Evolutionary conservation across 2,797 vertebrate species (phyloP).

Genomic region (Coluber constrictor): DNA sequence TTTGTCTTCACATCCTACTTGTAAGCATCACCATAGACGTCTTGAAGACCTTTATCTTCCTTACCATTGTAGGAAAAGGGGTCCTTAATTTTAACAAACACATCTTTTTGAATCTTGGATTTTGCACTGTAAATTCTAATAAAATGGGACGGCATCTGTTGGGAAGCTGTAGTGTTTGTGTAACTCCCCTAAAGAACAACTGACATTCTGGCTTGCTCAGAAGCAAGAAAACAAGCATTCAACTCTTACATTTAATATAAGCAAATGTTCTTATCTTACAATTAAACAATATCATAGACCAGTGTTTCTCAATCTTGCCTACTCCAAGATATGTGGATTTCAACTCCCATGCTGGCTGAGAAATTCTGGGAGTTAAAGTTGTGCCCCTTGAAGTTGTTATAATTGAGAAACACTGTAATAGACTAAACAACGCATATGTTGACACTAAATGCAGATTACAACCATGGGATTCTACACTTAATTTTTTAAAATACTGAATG

Average conservation of each 20-base stretch:
- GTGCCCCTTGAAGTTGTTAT: not conserved
- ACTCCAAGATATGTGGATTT: not conserved
- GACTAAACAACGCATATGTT: not conserved
- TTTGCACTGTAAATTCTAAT: not conserved
- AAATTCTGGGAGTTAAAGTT: not conserved
- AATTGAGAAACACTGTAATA: not conserved
- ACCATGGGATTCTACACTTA: not conserved
- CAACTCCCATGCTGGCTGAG: not conserved
- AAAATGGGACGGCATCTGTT: not conserved
- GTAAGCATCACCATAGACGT: not conserved
- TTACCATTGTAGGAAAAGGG: not conserved
- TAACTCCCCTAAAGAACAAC: not conserved
- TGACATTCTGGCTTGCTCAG: not conserved
- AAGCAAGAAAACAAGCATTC: not conserved
- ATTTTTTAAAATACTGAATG: not conserved
- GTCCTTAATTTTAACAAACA: not conserved
- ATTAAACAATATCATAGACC: not conserved
- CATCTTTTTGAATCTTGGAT: not conserved
- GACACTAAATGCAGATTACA: not conserved
- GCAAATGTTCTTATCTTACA: not conserved
- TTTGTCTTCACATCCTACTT: not conserved
- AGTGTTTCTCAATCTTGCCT: not conserved
- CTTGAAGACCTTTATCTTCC: not conserved
- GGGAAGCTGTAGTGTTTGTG: not conserved
- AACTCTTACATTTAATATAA: not conserved